A percentile compares a stretch with the other conserved stretches of the same genome.
Conservation (phyloP, 2,888 invertebrate genomes). For the Apamea monoglypha region DNA sequence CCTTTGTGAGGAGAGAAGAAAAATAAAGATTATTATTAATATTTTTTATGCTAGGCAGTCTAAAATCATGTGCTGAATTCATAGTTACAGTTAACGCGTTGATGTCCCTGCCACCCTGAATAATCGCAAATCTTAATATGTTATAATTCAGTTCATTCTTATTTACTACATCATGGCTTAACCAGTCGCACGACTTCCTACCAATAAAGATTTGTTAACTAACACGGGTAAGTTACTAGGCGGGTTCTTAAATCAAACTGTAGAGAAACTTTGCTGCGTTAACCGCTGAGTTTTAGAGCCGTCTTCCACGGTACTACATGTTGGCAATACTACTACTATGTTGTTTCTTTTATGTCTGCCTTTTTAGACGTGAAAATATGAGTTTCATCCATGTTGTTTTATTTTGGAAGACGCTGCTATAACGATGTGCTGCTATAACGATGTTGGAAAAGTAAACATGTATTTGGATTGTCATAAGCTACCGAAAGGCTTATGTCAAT, state of each 20-base stretch:
- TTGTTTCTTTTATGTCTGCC: constrained; percentile 40
- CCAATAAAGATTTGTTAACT: constrained; percentile 68
- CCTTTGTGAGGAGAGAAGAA: no score
- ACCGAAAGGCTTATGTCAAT: background rate
- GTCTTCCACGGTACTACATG: constrained; percentile 48
- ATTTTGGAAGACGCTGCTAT: background rate
- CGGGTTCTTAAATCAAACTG: constrained; percentile 75
- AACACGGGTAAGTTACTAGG: constrained; percentile 57
- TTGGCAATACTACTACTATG: constrained; percentile 38
- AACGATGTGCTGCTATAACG: no score
- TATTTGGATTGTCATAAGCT: background rate
- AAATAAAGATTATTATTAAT: no score
- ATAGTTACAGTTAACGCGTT: no score
- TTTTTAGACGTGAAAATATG: constrained; percentile 17
- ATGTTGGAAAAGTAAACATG: background rate
- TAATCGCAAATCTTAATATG: background rate
- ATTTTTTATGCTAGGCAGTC: no score
- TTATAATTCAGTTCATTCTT: background rate
- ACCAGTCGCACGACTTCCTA: constrained; percentile 28
- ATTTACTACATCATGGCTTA: background rate
- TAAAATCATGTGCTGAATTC: no score
- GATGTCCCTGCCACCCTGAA: no score
- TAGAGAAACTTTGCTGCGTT: constrained; percentile 70
- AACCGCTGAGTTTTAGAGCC: constrained; percentile 63
- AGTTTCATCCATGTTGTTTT: background rate